Evolutionary conservation across 2,797 vertebrate species (phyloP), one percentile per base, ranked within the genome.

Genomic region (Neopelma chrysocephalum): DNA sequence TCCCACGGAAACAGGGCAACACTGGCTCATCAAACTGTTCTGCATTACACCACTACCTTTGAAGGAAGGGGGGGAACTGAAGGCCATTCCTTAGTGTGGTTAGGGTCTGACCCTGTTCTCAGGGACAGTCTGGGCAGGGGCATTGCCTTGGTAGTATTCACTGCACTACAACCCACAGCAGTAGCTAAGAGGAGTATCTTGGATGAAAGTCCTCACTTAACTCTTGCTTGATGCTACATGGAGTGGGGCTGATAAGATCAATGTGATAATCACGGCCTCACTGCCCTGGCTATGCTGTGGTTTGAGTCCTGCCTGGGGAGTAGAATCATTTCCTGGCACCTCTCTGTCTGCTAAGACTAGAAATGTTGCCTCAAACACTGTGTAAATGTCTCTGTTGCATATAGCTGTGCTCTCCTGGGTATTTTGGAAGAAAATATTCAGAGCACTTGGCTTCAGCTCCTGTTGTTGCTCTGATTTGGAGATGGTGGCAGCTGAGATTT

Each of bases 391-490:
- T 92, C 71, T 85, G 58, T 78, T 82, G 36, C 87, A 36, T 93
- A 56, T 29, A 89, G 65, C 68, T 0, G 2, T 78, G 45, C 34
- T 91, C 91, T 90, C 85, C 45, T 5, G 82, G 50, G 82, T 83
- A 80, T 80, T 89, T 45, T 60, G 21, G 34, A 64, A 43, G 89
- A 90, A 90, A 94, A 71, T n/a, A 81, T 21, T 90, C 65, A 68
- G 76, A 83, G 76, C 53, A 48, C 51, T 85, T 91, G 84, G 61
- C 87, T 93, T 83, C 82, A 73, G 56, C 38, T 94, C 40, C 82
- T 85, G 64, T 76, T 87, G 42, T 70, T 92, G 61, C 50, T 82
- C 29, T 80, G 42, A n/a, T 71, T 70, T 87, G 75, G 56, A 85
- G 64, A 68, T 19, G 79, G 51, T 87, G 45, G 76, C 76, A 77